Evolutionary conservation across 2,888 invertebrate genomes (phyloP), one percentile per base, ranked within the genome.

Genomic region (Latrodectus hesperus): DNA sequence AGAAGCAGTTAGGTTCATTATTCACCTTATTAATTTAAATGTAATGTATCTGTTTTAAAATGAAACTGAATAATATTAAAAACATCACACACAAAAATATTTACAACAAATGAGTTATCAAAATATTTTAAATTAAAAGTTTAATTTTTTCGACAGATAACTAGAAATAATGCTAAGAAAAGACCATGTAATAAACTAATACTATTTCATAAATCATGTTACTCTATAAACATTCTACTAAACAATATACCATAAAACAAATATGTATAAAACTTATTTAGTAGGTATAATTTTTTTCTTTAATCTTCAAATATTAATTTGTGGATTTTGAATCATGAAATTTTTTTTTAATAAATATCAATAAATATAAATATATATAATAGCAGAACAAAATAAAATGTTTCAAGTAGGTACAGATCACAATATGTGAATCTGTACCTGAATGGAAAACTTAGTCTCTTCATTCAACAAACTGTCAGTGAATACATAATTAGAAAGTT

Each of bases 401-500:
- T 10, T 17, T 26, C 22, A 68, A 17, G 38, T 14, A 17, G 68
- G 68, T 64, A 26, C 68, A 26, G 26, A 26, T 38, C 17, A 17
- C 11, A 68, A 68, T 26, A 68, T 68, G 68, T 38, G 14, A 26
- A 38, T 22, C 26, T 16, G 22, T 68, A 26, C 14, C 22, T 22
- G 14, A 68, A 68, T 49, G 14, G 71, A 51, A 71, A 74, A 74
- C 17, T 67, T 49, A 53, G 53, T 74, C 67, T 81, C 73, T 81
- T 81, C 53, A 81, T 74, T 73, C 60, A 73, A 52, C 65, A 64
- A 67, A 81, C 74, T 74, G 74, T 67, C 38, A 74, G 72, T 81
- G 81, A 53, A 52, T 81, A 65, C 65, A 80, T 38, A 38, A 38
- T 38, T 52, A 77, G 22, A 74, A 12, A 55, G 22, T 53, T 71